Evolutionary conservation across 2,113 vertebrate species (phyloP).

Genomic region (Caloenas nicobarica): DNA sequence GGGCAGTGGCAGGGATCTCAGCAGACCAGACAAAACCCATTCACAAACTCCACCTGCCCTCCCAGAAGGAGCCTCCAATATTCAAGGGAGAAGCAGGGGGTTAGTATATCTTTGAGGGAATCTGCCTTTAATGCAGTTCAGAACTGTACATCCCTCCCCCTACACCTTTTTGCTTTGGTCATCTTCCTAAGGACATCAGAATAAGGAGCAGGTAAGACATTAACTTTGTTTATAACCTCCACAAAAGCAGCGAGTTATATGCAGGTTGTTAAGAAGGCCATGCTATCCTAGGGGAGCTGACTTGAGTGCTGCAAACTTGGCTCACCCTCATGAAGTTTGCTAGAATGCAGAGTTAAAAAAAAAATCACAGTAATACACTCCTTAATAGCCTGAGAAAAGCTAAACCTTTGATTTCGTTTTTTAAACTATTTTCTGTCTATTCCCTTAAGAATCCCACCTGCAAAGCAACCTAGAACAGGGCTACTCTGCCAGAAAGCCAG

Average conservation of each 20-base stretch:
- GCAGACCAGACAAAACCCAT: background rate
- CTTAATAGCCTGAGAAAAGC: background rate
- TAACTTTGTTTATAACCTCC: background rate
- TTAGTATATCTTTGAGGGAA: background rate
- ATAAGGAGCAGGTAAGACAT: background rate
- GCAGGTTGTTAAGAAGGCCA: background rate
- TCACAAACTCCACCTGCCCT: background rate
- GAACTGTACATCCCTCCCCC: background rate
- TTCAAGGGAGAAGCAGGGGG: background rate
- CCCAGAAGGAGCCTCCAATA: background rate
- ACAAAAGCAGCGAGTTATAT: background rate
- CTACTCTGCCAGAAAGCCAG: background rate
- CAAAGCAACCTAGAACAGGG: background rate
- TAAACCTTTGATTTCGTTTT: background rate
- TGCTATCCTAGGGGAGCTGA: background rate
- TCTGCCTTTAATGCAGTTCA: background rate
- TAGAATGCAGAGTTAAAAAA: background rate
- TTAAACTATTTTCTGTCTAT: background rate
- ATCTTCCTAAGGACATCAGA: background rate
- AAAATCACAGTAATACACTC: background rate
- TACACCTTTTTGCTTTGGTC: background rate
- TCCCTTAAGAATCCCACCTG: conserved; percentile 1
- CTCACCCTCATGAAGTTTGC: background rate
- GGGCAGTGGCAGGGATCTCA: background rate
- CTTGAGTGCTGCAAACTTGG: background rate